Evolutionary conservation across 2,888 invertebrate species (phyloP).

Genomic region (Volucella inanis): DNA sequence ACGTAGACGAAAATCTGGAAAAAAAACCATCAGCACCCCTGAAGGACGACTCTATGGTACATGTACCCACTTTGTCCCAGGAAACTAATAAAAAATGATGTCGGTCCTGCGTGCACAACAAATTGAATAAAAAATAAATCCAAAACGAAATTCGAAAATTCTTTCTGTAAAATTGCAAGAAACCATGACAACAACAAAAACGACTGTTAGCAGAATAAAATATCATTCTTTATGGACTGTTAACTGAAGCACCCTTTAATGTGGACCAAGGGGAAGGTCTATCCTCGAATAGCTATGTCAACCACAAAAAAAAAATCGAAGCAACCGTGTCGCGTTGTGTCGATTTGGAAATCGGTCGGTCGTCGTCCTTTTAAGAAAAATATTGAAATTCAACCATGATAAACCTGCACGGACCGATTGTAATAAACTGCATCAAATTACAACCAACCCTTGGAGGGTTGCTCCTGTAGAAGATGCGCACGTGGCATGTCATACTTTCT

Average conservation of each 20-base stretch:
- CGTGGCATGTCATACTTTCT: conserved; percentile 44
- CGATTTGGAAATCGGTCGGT: no score
- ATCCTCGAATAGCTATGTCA: conserved; percentile 60
- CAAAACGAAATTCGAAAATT: conserved; percentile 43
- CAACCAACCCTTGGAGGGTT: conserved; percentile 46
- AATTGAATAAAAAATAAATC: conserved; percentile 57
- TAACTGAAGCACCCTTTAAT: conserved; percentile 72
- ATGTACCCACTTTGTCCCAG: conserved; percentile 40
- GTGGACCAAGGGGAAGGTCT: conserved; percentile 66
- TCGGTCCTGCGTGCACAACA: conserved; percentile 69
- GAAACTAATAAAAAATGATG: conserved; percentile 73
- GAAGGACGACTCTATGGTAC: conserved; percentile 19
- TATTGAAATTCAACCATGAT: conserved; percentile 68
- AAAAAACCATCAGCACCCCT: conserved; percentile 61
- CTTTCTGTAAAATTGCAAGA: conserved; percentile 48
- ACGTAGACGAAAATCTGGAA: conserved; percentile 7
- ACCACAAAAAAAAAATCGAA: conserved; percentile 55
- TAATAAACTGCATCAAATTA: conserved; percentile 70
- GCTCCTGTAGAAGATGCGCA: conserved; percentile 41
- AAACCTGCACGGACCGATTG: conserved; percentile 44
- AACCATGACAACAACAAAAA: conserved; percentile 69
- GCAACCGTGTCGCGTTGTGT: conserved; percentile 5
- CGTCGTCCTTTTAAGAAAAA: conserved; percentile 1
- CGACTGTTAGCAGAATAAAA: conserved; percentile 40
- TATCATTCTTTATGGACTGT: conserved; percentile 68